phyloP scores from a whole-genome alignment of 2,797 vertebrate genomes.

The Darevskia nairensis region DNA sequence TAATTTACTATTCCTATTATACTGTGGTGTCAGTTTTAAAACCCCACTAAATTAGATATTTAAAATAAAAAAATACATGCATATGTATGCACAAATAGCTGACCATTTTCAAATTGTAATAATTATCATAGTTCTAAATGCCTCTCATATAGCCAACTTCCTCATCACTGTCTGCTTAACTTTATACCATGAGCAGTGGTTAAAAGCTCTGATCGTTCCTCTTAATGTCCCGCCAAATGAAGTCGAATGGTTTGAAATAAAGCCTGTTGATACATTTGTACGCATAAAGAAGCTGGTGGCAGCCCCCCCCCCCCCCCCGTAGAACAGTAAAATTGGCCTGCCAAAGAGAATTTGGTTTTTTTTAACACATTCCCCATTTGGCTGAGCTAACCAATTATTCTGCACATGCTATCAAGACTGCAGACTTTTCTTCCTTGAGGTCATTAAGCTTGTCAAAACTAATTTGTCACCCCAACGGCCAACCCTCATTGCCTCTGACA shows the following conservation, averaged over 20 bases:
- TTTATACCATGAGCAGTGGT: constrained; percentile 49
- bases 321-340: constrained; percentile 77
- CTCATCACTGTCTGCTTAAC: constrained; percentile 64
- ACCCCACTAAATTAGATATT: background rate
- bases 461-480: constrained; percentile 80
- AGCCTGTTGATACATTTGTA: constrained; percentile 75
- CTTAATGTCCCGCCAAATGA: constrained; percentile 65
- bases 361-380: constrained; percentile 78
- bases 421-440: constrained; percentile 75
- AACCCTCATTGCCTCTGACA: constrained; percentile 79
- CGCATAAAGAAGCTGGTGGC: constrained; percentile 71
- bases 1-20: constrained; percentile 2
- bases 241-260: constrained; percentile 74
- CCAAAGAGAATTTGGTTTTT: constrained; percentile 76
- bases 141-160: constrained; percentile 32
- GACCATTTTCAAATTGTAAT: constrained; percentile 12
- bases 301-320: constrained; percentile 72
- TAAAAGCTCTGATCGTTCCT: constrained; percentile 75
- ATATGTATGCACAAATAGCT: background rate
- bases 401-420: constrained; percentile 76
- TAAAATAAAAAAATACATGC: background rate
- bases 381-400: constrained; percentile 79
- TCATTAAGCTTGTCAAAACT: constrained; percentile 85
- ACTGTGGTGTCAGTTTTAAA: background rate
- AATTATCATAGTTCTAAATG: constrained; percentile 25